A percentile compares a stretch with the other conserved stretches of the same genome.
Conservation (phyloP, 2,888 invertebrate species). For the Aelia acuminata region DNA sequence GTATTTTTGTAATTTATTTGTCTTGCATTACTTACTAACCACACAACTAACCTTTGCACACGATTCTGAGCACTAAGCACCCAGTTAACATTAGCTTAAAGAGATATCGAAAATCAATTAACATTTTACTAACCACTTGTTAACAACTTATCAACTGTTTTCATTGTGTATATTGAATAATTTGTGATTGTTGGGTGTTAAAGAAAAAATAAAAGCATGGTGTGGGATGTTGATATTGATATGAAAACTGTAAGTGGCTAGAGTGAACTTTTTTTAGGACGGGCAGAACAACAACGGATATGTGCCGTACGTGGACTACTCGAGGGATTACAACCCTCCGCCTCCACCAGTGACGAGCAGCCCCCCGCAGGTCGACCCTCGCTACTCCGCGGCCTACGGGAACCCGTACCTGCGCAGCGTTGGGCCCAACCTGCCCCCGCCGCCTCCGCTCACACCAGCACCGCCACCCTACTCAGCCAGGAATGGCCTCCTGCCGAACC, state of each 20-base stretch:
- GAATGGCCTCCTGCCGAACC: constrained; percentile 68
- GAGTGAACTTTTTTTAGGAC: constrained; percentile 72
- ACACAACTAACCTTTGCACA: constrained; percentile 54
- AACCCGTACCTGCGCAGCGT: constrained; percentile 86
- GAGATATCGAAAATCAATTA: not conserved
- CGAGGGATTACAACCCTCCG: constrained; percentile 90
- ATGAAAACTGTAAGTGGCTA: constrained; percentile 56
- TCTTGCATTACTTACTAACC: constrained; percentile 12
- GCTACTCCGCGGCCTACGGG: constrained; percentile 90
- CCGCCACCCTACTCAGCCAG: constrained; percentile 68
- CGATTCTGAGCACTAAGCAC: constrained; percentile 61
- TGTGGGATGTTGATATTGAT: constrained; percentile 51
- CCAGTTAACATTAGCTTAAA: constrained; percentile 62
- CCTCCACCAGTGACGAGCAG: constrained; percentile 68
- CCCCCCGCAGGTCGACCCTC: constrained; percentile 75
- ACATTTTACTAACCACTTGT: not conserved
- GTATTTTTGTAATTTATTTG: not conserved
- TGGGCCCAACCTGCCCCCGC: constrained; percentile 85
- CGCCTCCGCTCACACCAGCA: constrained; percentile 74
- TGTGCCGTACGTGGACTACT: constrained; percentile 90
- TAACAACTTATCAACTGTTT: constrained; percentile 11
- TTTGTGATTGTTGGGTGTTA: constrained; percentile 49
- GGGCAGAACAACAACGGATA: constrained; percentile 89
- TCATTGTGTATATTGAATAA: constrained; percentile 1
- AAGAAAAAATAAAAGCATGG: constrained; percentile 49